Evolutionary conservation across 2,797 vertebrate species (phyloP).

Genomic region (Chelonia mydas): DNA sequence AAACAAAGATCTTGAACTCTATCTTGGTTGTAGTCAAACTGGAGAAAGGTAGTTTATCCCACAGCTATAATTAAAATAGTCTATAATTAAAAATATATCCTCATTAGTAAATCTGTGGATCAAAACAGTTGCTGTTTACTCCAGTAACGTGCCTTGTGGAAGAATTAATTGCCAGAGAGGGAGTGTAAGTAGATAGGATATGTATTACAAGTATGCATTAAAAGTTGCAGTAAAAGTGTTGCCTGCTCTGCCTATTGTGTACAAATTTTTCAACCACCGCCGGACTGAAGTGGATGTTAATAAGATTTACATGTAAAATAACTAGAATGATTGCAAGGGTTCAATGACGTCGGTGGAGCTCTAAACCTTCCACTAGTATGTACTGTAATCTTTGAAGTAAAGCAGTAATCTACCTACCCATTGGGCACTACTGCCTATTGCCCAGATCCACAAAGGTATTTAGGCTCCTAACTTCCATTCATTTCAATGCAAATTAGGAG

Average conservation of each 20-base stretch:
- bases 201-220: background rate
- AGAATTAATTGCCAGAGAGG: background rate
- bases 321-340: background rate
- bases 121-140: background rate
- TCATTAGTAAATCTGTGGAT: background rate
- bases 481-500: no score
- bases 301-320: background rate
- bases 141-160: background rate
- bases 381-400: background rate
- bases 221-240: background rate
- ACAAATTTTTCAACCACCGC: background rate
- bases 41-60: background rate
- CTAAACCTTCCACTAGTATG: background rate
- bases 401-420: background rate
- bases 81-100: background rate
- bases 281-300: background rate
- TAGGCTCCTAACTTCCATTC: no score
- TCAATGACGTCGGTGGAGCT: background rate
- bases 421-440: background rate
- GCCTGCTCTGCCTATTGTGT: accelerated
- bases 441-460: no score
- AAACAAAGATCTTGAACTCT: background rate
- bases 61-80: background rate
- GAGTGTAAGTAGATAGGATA: background rate
- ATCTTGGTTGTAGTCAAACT: background rate